Evolutionary conservation across 2,888 invertebrate species (phyloP), one percentile per base, ranked within the genome.

Genomic region (Fissipunctia ypsillon): DNA sequence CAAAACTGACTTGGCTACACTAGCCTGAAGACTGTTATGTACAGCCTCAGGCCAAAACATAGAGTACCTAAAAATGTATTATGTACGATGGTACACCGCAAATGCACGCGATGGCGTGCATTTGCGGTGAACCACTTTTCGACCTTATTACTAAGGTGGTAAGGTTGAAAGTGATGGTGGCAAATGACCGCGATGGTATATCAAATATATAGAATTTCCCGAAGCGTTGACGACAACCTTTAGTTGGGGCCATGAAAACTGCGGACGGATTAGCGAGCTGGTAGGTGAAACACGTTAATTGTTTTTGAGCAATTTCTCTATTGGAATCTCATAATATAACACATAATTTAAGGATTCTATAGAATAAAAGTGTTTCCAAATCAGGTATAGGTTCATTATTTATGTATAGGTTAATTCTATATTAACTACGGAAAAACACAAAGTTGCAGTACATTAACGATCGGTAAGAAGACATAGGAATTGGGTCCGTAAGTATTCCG

Each of bases 21-120:
- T 45, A 59, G 38, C 16, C 31, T 14, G 10, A 50, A 45, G 3
- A n/a, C 19, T 57, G 41, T 48, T 50, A 77, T 61, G 56, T 61
- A 31, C 31, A 54, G 59, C 80, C 69, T 52, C 35, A 61, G 69
- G 67, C 71, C 10, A 48, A 12, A 38, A 60, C 50, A 81, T 78
- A 73, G 72, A 73, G 64, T 73, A 35, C n/a, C 52, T 54, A 78
- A 76, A 76, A 83, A 78, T 73, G 38, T 69, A 81, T 77, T 85
- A 81, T 85, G 69, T 81, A 74, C 78, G n/a, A n/a, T n/a, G n/a
- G n/a, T n/a, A n/a, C n/a, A n/a, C n/a, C n/a, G n/a, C n/a, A n/a
- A n/a, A n/a, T n/a, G n/a, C n/a, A n/a, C n/a, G n/a, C n/a, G n/a
- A n/a, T n/a, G n/a, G n/a, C n/a, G n/a, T n/a, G n/a, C n/a, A n/a